Percentiles rank a stretch among this genome's conserved stretches.
phyloP scores from a whole-genome alignment of 1,140 invertebrate species.

The Drosophila lini region DNA sequence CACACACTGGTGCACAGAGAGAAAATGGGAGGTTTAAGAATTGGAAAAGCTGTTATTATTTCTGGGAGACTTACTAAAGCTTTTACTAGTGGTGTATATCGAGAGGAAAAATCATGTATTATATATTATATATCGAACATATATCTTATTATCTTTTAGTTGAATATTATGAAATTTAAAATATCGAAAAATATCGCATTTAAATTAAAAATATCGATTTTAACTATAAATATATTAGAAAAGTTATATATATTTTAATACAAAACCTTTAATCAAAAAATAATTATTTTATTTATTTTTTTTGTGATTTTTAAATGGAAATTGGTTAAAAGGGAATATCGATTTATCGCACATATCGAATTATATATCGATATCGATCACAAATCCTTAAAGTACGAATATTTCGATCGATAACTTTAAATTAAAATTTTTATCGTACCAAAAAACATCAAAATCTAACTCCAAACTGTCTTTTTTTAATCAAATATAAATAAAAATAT shows the following conservation, averaged over 20 bases:
- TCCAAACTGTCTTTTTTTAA: background rate
- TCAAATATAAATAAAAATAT: background rate
- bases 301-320: too few relatives aligned
- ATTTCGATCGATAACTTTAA: too few relatives aligned
- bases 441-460: background rate
- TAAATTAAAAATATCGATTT: background rate
- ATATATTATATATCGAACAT: too few relatives aligned
- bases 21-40: background rate
- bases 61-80: background rate
- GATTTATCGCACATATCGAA: too few relatives aligned
- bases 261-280: too few relatives aligned
- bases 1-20: conserved; percentile 37
- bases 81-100: background rate
- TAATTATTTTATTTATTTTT: too few relatives aligned
- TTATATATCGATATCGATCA: too few relatives aligned
- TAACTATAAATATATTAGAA: background rate
- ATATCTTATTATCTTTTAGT: background rate
- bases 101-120: background rate
- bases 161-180: too few relatives aligned
- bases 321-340: too few relatives aligned
- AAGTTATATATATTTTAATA: background rate
- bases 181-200: too few relatives aligned
- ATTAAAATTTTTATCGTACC: too few relatives aligned
- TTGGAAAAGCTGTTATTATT: accelerated
- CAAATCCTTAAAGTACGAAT: too few relatives aligned